phyloP scores from a whole-genome alignment of 2,113 vertebrate species.

The Brachirus orientalis region DNA sequence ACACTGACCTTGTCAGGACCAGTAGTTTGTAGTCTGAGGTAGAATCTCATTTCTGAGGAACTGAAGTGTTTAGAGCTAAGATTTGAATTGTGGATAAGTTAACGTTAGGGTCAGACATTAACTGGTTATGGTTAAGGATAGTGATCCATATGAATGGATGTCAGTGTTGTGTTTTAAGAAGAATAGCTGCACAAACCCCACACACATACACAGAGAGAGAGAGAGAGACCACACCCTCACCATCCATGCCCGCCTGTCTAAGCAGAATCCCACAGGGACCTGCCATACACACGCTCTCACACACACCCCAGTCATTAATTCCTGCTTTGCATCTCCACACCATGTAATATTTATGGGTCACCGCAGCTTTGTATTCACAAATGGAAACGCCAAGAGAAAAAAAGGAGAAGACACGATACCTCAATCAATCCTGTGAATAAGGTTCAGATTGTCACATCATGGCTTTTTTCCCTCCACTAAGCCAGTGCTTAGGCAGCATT shows the following conservation, averaged over 20 bases:
- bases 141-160: too few species aligned
- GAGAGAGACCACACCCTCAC: slow-evolving; percentile 67
- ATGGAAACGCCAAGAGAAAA: slow-evolving; percentile 78
- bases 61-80: too few species aligned
- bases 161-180: too few species aligned
- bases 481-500: slow-evolving; percentile 74
- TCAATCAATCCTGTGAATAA: slow-evolving; percentile 78
- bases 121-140: too few species aligned
- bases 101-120: too few species aligned
- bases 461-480: slow-evolving; percentile 60
- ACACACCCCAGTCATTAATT: slow-evolving; percentile 81
- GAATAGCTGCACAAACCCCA: too few species aligned
- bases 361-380: slow-evolving; percentile 82
- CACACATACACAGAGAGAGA: slow-evolving; percentile 15
- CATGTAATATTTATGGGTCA: slow-evolving; percentile 86
- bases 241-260: slow-evolving; percentile 75
- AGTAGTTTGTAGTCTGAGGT: too few species aligned
- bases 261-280: slow-evolving; percentile 76
- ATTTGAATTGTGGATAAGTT: too few species aligned
- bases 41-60: too few species aligned
- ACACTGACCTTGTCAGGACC: too few species aligned
- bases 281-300: slow-evolving; percentile 69
- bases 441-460: slow-evolving; percentile 74
- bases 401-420: slow-evolving; percentile 74
- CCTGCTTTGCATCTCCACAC: slow-evolving; percentile 84